Base-by-base conservation (phyloP, 2,113 vertebrate genomes). In the Ancistrus triradiatus region DNA sequence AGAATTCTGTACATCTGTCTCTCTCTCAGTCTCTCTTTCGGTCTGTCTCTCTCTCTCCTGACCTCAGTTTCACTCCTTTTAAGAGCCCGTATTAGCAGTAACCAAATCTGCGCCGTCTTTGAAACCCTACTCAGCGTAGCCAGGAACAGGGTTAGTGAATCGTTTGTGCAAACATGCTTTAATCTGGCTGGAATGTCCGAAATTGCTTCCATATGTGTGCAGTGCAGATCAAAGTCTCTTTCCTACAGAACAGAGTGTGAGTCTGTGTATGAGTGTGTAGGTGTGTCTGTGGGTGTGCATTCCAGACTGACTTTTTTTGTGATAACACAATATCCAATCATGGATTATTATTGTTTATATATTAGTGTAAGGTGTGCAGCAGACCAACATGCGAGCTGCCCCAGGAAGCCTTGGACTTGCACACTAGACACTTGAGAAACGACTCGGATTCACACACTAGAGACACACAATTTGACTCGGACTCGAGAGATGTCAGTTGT, bases 171-270 rank as follows among this genome's bases (percentile, higher is more conserved):
- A 90, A 87, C 75, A 85, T 77, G 77, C 87, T 90, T 89, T 89
- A 90, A 91, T 88, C 89, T 85, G 75, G 75, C 72, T 83, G 90
- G 91, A 92, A 91, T 90, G 89, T 48, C 77, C 77, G 83, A 88
- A 89, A 93, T 90, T 88, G 82, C 81, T 91, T 91, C 89, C 91
- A 92, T 87, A 90, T 92, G 90, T 91, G 85, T 78, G 78, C 65
- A 76, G 80, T 64, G 71, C 84, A 88, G 86, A 79, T 74, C 71
- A 81, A 89, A 91, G 88, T 89, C 84, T 19, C 17, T 44, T 15
- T 28, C 4, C 38, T 64, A 5, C 42, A 22, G 17, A 52, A 22
- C 31, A 7, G 2, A 21, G 31, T 28, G 13, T 31, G 59, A 21
- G 25, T 22, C 28, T 14, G 17, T 24, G 35, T 15, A 35, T 15